phyloP scores from a whole-genome alignment of 2,888 invertebrate genomes.

The Synergus laeviventris region DNA sequence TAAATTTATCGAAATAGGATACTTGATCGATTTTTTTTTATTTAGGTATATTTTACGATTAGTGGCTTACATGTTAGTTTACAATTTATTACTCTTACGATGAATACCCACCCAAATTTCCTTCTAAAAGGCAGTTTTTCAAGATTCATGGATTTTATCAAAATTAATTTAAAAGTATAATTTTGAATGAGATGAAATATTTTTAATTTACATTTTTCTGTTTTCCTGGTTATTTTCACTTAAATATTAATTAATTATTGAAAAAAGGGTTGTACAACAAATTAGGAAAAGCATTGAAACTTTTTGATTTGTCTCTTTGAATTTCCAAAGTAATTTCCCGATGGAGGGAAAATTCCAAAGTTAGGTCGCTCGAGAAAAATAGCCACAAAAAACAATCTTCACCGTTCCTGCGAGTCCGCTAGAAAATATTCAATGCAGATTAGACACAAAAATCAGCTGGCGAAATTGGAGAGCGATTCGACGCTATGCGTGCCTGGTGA shows the following conservation, averaged over 20 bases:
- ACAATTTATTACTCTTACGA: background rate
- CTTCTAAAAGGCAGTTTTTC: background rate
- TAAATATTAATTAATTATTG: slow-evolving; percentile 42
- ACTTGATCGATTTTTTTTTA: slow-evolving; percentile 12
- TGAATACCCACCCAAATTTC: background rate
- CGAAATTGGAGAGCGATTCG: slow-evolving; percentile 64
- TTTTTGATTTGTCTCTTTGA: slow-evolving; percentile 50
- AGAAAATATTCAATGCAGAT: slow-evolving; percentile 51
- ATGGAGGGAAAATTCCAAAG: slow-evolving; percentile 47
- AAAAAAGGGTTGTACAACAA: background rate
- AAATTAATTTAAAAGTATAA: slow-evolving; percentile 35
- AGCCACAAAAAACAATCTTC: slow-evolving; percentile 26
- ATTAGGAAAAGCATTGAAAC: slow-evolving; percentile 22
- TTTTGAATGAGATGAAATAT: slow-evolving; percentile 41
- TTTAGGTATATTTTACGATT: slow-evolving; percentile 5
- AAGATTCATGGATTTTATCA: background rate
- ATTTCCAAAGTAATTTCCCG: slow-evolving; percentile 48
- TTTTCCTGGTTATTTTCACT: slow-evolving; percentile 15
- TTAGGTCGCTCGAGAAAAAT: slow-evolving; percentile 48
- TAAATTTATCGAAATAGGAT: slow-evolving; percentile 32
- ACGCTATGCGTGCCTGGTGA: slow-evolving; percentile 69
- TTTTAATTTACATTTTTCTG: background rate
- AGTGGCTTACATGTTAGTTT: background rate
- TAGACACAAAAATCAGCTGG: slow-evolving; percentile 58
- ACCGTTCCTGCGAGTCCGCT: slow-evolving; percentile 26